Conservation (phyloP, 2,797 vertebrate species). For the Podarcis siculus region DNA sequence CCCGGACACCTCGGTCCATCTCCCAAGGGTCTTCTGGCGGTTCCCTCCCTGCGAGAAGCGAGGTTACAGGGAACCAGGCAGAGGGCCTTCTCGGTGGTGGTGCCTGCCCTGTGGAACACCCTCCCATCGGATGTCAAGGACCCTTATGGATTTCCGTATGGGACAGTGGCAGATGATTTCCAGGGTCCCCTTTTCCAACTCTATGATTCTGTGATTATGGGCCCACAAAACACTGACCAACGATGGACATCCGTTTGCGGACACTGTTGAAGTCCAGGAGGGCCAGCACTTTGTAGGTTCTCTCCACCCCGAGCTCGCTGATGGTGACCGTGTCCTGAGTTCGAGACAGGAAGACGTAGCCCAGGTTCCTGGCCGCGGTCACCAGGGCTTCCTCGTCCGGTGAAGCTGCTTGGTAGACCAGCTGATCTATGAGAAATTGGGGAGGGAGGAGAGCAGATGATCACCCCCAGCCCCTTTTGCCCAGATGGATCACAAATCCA, state of each 20-base stretch:
- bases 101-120: too few relatives aligned
- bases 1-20: too few relatives aligned
- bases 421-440: conserved; percentile 73
- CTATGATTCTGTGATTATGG: too few relatives aligned
- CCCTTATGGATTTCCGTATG: too few relatives aligned
- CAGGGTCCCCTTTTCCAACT: too few relatives aligned
- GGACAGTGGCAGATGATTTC: too few relatives aligned
- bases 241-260: conserved; percentile 94
- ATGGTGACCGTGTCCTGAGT: conserved; percentile 87
- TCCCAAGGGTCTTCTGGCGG: too few relatives aligned
- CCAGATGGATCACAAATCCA: too few relatives aligned
- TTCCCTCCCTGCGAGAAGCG: too few relatives aligned
- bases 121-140: too few relatives aligned
- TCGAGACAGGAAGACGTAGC: conserved; percentile 88
- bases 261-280: conserved; percentile 92
- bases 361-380: conserved; percentile 86
- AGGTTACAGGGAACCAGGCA: too few relatives aligned
- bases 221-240: conserved; percentile 81
- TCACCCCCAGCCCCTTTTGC: background rate
- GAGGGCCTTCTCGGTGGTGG: too few relatives aligned
- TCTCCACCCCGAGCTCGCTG: conserved; percentile 84
- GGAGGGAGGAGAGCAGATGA: background rate
- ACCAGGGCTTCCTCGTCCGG: conserved; percentile 94
- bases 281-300: conserved; percentile 86
- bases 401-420: conserved; percentile 91